Evolutionary conservation across 2,797 vertebrate species (phyloP).

Genomic region (Helicolenus hilgendorfi): DNA sequence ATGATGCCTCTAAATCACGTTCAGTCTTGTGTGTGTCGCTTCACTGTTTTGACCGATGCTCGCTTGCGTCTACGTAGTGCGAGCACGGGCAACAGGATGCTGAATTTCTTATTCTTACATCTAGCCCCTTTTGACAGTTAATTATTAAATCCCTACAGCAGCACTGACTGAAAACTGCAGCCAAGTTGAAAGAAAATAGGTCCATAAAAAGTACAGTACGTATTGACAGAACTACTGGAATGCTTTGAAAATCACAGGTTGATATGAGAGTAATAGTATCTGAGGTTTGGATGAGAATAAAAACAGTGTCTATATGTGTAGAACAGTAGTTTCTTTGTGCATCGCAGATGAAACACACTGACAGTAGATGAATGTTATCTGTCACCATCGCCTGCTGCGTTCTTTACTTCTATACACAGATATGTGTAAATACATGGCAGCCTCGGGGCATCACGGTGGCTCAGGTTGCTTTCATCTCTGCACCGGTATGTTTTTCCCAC

Average conservation of each 20-base stretch:
- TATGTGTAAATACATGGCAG: slow-evolving; percentile 40
- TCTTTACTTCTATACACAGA: slow-evolving; percentile 1
- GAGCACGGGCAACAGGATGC: too few relatives aligned
- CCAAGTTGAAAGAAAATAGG: not conserved
- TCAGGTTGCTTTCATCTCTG: slow-evolving; percentile 51
- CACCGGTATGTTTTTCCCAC: slow-evolving; percentile 4
- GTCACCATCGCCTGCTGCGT: slow-evolving; percentile 24
- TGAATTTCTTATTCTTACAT: too few relatives aligned
- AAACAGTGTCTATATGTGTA: not conserved
- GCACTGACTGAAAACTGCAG: not conserved
- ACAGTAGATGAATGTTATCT: slow-evolving; percentile 43
- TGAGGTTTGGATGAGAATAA: slow-evolving; percentile 6
- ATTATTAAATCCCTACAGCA: too few relatives aligned
- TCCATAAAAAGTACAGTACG: not conserved
- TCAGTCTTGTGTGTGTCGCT: too few relatives aligned
- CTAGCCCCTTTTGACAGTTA: too few relatives aligned
- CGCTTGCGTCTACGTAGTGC: too few relatives aligned
- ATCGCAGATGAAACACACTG: not conserved
- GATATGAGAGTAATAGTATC: not conserved
- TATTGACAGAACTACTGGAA: not conserved
- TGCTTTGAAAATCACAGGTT: not conserved
- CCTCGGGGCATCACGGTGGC: not conserved
- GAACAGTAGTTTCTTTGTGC: slow-evolving; percentile 24
- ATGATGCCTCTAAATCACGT: too few relatives aligned
- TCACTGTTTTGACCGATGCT: too few relatives aligned